Evolutionary conservation across 2,113 vertebrate genomes (phyloP).

Genomic region (Pimephales promelas): DNA sequence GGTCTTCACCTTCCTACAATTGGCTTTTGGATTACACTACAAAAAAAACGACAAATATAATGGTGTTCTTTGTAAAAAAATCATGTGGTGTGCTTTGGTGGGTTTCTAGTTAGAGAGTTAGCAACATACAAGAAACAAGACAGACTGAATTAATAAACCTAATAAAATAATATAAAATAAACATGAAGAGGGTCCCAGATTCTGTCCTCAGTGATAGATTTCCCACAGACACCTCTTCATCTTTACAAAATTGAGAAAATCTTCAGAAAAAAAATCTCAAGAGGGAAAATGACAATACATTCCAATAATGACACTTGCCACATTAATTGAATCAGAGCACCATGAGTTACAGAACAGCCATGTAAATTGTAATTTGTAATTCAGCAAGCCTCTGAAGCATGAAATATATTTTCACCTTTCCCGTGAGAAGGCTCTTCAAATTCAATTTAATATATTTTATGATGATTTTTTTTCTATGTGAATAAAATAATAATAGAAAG

Average conservation of each 20-base stretch:
- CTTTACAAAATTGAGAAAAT: conserved; percentile 52
- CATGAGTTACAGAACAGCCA: conserved; percentile 64
- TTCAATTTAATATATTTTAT: conserved; percentile 26
- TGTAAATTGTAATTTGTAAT: conserved; percentile 65
- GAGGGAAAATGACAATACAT: conserved; percentile 40
- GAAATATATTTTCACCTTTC: conserved; percentile 64
- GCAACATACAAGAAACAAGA: conserved; percentile 14
- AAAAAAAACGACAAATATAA: neutral
- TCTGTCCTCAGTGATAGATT: conserved; percentile 44
- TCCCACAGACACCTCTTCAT: conserved; percentile 19
- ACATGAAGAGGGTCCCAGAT: conserved; percentile 43
- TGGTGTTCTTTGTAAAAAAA: neutral
- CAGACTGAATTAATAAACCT: conserved; percentile 53
- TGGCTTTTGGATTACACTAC: neutral
- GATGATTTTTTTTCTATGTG: conserved; percentile 38
- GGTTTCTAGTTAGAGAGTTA: conserved; percentile 43
- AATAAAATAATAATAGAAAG: neutral
- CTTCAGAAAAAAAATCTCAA: conserved; percentile 32
- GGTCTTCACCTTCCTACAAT: neutral
- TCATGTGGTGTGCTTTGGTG: conserved; percentile 10
- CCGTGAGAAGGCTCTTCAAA: conserved; percentile 17
- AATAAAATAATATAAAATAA: too few species aligned
- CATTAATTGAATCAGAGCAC: conserved; percentile 66
- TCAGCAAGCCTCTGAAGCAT: conserved; percentile 59
- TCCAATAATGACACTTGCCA: conserved; percentile 54